Percentiles rank a stretch among this genome's conserved stretches.
Conservation (phyloP, 1,140 invertebrate species). For the Nebria ingens region DNA sequence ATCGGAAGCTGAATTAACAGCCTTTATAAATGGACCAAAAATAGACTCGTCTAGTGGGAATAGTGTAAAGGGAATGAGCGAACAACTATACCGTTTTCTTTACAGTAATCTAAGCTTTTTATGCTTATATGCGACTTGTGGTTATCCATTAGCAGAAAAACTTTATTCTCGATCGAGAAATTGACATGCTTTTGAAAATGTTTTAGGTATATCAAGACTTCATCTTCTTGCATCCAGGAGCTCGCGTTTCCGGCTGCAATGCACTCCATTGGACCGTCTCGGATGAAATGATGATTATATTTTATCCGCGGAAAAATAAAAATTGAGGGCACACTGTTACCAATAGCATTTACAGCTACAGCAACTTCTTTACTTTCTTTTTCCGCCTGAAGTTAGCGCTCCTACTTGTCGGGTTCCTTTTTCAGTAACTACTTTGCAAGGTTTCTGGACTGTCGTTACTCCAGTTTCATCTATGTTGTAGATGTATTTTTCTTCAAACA, state of each 20-base stretch:
- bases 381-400: conserved; percentile 34
- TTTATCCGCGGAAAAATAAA: conserved; percentile 33
- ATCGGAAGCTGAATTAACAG: conserved; percentile 29
- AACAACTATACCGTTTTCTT: conserved; percentile 28
- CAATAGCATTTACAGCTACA: conserved; percentile 31
- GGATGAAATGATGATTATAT: conserved; percentile 33
- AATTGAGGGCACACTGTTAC: conserved; percentile 33
- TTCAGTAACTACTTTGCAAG: conserved; percentile 27
- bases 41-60: conserved; percentile 32
- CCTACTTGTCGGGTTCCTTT: conserved; percentile 37
- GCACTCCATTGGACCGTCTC: conserved; percentile 33
- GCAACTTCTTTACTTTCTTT: conserved; percentile 37
- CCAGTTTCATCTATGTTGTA: conserved; percentile 39
- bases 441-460: conserved; percentile 37
- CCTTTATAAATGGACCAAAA: conserved; percentile 33
- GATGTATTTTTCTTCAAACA: conserved; percentile 28
- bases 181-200: conserved; percentile 30
- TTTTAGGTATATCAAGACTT: conserved; percentile 28
- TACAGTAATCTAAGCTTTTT: conserved; percentile 24
- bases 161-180: conserved; percentile 19
- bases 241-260: conserved; percentile 29
- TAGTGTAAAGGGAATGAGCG: conserved; percentile 32
- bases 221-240: conserved; percentile 34
- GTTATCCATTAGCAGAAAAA: conserved; percentile 33
- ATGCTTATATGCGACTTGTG: conserved; percentile 27